phyloP scores from a whole-genome alignment of 2,113 vertebrate genomes.

The Ceuthmochares aereus region DNA sequence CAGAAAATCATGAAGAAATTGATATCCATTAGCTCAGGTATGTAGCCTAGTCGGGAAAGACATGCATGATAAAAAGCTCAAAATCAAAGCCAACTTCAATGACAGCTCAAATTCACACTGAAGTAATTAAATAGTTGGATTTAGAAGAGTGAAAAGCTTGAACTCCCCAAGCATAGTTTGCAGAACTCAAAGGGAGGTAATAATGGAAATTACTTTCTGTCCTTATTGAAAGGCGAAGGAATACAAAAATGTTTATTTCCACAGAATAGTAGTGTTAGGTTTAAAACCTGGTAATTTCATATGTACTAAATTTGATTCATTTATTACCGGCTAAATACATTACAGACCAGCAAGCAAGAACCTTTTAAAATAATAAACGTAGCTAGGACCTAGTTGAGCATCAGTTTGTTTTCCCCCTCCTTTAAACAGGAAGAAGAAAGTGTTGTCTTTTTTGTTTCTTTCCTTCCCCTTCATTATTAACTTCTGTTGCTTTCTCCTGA shows the following conservation, averaged over 20 bases:
- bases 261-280: neutral
- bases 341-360: neutral
- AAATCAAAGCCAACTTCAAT: neutral
- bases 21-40: neutral
- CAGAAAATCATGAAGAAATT: neutral
- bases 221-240: neutral
- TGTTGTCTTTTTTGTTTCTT: neutral
- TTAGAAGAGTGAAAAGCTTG: neutral
- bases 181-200: neutral
- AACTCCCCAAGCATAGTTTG: neutral
- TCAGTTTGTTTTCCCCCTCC: accelerated
- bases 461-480: neutral
- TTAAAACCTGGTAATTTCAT: neutral
- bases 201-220: neutral
- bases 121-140: neutral
- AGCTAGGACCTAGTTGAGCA: neutral
- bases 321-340: neutral
- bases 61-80: neutral
- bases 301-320: neutral
- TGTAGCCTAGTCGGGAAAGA: neutral
- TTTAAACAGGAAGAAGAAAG: neutral
- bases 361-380: neutral
- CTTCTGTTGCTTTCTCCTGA: neutral
- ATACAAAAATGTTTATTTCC: neutral
- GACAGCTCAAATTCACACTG: neutral